Evolutionary conservation across 1,140 invertebrate genomes (phyloP), one percentile per base, ranked within the genome.

Genomic region (Rhagoletis zephyria): DNA sequence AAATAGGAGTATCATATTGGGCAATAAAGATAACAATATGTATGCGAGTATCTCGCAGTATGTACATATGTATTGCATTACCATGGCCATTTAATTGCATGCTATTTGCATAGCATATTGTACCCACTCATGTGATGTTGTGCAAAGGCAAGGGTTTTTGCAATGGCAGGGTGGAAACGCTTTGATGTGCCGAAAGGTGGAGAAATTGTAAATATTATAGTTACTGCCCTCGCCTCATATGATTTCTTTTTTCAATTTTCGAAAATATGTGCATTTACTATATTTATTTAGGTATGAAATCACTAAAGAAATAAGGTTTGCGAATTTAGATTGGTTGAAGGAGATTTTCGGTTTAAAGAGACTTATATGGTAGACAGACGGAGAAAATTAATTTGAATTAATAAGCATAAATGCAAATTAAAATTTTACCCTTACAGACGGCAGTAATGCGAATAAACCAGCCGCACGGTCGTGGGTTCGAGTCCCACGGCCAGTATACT

Each of bases 1-100:
- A 67, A 9, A 67, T 67, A 16, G 61, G 61, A 16, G 61, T 63
- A 63, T 63, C 61, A 48, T 74, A 48, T 16, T 16, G 40, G 30
- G 67, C 67, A 40, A 74, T 74, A 65, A 65, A 65, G 74, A 81
- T 81, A 81, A 81, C 74, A 81, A 45, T 48, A 14, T 48, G 14
- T 30, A 30, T 48, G 16, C 67, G 67, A 16, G 12, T 30, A 30
- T 30, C 30, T 30, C 30, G 30, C 30, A 30, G 30, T 30, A 6
- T 30, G n/a, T 4, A n/a, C 64, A 64, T 16, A 64, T 64, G 16
- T 64, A 67, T 30, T 19, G 7, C 16, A 74, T 74, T 74, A 6
- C 4, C 67, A n/a, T 48, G 10, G 67, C 14, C 42, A 74, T 48
- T 74, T 40, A 74, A 74, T 74, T 74, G 67, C n/a, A 74, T n/a